These are phyloP conservation scores for Tetraodon nigroviridis DNA, from an alignment of 2,113 vertebrate genomes.

Conservation along the genomic window DNA sequence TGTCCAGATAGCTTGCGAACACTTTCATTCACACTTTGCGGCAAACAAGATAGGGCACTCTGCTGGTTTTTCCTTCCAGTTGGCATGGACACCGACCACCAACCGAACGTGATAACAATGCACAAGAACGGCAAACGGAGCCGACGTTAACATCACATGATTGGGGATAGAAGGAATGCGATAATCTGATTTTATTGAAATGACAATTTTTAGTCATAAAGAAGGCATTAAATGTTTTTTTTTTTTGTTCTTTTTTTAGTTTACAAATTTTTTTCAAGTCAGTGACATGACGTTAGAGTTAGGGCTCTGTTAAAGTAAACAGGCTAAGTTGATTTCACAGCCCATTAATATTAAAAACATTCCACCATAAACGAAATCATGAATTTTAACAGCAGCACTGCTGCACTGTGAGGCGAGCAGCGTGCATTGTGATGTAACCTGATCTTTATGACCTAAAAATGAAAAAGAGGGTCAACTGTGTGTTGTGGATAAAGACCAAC, in stretches of 20 bases:
- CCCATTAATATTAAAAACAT: slow-evolving; percentile 20
- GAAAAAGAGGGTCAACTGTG: slow-evolving; percentile 10
- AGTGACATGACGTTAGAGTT: slow-evolving; percentile 3
- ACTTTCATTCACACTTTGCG: slow-evolving; percentile 62
- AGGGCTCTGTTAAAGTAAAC: slow-evolving; percentile 6
- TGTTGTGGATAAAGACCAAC: background rate
- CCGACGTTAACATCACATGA: slow-evolving; percentile 9
- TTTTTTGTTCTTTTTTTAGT: background rate
- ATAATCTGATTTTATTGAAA: background rate
- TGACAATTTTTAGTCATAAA: slow-evolving; percentile 1
- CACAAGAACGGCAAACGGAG: slow-evolving; percentile 33
- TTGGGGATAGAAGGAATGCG: background rate
- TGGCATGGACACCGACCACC: slow-evolving; percentile 46
- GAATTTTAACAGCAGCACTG: slow-evolving; percentile 25
- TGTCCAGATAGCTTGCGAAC: slow-evolving; percentile 58
- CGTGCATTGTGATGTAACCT: slow-evolving; percentile 6
- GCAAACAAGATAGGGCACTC: slow-evolving; percentile 57
- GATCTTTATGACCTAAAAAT: slow-evolving; percentile 2
- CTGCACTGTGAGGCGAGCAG: background rate
- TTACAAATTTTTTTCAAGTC: background rate
- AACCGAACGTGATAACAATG: slow-evolving; percentile 40
- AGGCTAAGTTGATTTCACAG: slow-evolving; percentile 32
- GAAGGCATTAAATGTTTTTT: background rate
- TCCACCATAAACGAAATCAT: slow-evolving; percentile 8
- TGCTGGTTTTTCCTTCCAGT: slow-evolving; percentile 41